A percentile compares a stretch with the other conserved stretches of the same genome.
These are phyloP conservation scores for Cariama cristata DNA, from an alignment of 2,113 vertebrate genomes.

Conservation along the genomic window DNA sequence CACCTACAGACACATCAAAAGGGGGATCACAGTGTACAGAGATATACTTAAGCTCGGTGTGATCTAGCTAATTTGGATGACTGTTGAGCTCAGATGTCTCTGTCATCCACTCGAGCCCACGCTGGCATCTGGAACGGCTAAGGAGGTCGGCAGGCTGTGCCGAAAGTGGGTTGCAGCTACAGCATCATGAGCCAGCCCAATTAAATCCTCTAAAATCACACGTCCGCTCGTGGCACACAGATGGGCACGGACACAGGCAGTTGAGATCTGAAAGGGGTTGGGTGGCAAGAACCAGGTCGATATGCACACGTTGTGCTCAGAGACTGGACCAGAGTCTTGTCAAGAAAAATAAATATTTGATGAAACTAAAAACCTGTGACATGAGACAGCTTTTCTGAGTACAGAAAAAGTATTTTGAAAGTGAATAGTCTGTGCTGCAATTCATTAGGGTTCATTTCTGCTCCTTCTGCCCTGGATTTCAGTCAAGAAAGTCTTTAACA, in stretches of 20 bases:
- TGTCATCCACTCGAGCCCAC: background rate
- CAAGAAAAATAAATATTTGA: background rate
- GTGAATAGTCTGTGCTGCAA: background rate
- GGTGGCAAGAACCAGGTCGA: background rate
- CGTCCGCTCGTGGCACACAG: background rate
- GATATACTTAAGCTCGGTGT: background rate
- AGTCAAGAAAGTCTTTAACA: background rate
- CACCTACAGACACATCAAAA: background rate
- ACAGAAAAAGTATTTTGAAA: background rate
- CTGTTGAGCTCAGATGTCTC: rapidly evolving
- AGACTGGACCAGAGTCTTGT: background rate
- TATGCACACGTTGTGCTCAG: too few relatives aligned
- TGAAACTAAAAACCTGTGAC: background rate
- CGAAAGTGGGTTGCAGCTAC: background rate
- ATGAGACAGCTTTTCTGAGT: background rate
- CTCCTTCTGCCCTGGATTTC: background rate
- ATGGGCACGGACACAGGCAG: background rate
- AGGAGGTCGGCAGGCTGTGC: background rate
- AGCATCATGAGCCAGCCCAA: rapidly evolving
- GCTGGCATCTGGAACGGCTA: background rate
- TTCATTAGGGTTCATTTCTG: background rate
- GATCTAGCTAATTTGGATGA: background rate
- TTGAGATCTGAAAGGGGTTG: background rate
- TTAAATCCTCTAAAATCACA: background rate
- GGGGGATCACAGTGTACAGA: too few relatives aligned